Conservation (phyloP, 2,113 vertebrate genomes). For the Xiphophorus couchianus region DNA sequence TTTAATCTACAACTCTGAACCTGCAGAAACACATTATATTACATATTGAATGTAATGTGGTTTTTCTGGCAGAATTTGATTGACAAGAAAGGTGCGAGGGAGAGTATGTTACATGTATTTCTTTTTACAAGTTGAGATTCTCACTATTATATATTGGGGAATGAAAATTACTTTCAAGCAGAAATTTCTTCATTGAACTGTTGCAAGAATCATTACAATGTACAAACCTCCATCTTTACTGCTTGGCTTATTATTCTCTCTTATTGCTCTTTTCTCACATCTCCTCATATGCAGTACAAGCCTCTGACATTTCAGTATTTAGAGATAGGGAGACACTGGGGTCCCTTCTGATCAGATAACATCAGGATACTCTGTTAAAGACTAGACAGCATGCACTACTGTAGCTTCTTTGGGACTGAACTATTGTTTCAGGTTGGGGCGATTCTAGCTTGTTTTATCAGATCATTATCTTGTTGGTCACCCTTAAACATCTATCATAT, state of each 20-base stretch:
- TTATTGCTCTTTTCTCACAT: conserved; percentile 53
- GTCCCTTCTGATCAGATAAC: conserved; percentile 56
- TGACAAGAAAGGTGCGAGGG: conserved; percentile 31
- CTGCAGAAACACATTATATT: background rate
- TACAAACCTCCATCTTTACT: conserved; percentile 54
- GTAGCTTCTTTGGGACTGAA: conserved; percentile 35
- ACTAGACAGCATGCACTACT: conserved; percentile 28
- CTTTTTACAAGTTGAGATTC: conserved; percentile 65
- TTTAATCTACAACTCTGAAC: conserved; percentile 7
- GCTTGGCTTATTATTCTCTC: conserved; percentile 68
- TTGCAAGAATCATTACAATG: conserved; percentile 71
- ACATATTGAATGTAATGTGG: conserved; percentile 1
- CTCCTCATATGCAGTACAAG: conserved; percentile 48
- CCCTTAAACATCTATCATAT: conserved; percentile 28
- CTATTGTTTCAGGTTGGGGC: conserved; percentile 34
- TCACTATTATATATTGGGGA: conserved; percentile 63
- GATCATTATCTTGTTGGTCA: conserved; percentile 47
- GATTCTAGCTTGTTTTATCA: conserved; percentile 45
- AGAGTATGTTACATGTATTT: conserved; percentile 58
- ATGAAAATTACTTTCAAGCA: conserved; percentile 67
- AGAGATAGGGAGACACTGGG: conserved; percentile 46
- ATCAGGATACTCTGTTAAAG: conserved; percentile 37
- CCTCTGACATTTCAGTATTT: conserved; percentile 58
- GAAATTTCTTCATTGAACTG: conserved; percentile 60
- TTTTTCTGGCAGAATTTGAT: conserved; percentile 31